Evolutionary conservation across 2,888 invertebrate genomes (phyloP).

Genomic region (Meghimatium bilineatum): DNA sequence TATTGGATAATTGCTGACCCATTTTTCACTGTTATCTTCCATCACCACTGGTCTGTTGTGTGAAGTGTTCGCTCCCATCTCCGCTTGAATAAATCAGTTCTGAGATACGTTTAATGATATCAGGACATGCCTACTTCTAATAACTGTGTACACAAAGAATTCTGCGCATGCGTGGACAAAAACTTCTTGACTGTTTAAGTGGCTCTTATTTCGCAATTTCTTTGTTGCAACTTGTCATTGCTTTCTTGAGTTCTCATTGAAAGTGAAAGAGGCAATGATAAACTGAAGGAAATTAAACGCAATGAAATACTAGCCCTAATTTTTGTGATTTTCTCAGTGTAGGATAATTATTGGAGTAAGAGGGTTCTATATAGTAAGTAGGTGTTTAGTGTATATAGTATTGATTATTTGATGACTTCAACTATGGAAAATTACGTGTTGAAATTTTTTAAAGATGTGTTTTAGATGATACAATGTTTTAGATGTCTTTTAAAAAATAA

Average conservation of each 20-base stretch:
- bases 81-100: not conserved
- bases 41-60: not conserved
- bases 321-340: too few species aligned
- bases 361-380: too few species aligned
- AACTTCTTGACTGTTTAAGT: constrained; percentile 1
- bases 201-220: not conserved
- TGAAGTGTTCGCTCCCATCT: not conserved
- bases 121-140: not conserved
- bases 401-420: too few species aligned
- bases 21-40: not conserved
- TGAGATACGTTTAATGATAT: not conserved
- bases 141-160: not conserved
- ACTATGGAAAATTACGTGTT: too few species aligned
- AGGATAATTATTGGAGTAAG: too few species aligned
- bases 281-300: not conserved
- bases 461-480: too few species aligned
- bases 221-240: not conserved
- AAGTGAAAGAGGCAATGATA: not conserved
- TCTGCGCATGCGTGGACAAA: not conserved
- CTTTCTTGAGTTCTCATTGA: not conserved
- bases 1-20: not conserved
- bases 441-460: too few species aligned
- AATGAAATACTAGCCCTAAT: not conserved
- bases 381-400: too few species aligned
- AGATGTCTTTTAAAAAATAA: too few species aligned